phyloP scores from a whole-genome alignment of 2,113 vertebrate species.

The Antigone vipio region DNA sequence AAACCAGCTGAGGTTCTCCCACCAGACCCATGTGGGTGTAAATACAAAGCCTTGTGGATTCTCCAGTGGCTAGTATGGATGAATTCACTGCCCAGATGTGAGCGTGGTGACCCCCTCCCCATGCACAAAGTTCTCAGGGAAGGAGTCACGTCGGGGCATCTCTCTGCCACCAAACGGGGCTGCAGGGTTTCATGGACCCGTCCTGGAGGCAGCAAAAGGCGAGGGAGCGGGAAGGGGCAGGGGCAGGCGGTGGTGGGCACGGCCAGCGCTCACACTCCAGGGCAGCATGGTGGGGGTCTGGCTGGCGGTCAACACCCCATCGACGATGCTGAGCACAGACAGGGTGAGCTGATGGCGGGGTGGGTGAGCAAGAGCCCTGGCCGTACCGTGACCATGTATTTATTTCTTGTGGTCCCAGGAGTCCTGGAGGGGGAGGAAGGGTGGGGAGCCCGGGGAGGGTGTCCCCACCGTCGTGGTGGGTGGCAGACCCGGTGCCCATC shows the following conservation, averaged over 20 bases:
- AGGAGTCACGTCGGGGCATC: neutral
- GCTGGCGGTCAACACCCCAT: neutral
- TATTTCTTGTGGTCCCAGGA: neutral
- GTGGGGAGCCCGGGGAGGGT: neutral
- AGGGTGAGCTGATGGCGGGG: neutral
- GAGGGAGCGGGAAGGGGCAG: neutral
- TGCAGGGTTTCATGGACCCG: neutral
- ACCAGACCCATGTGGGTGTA: too few species aligned
- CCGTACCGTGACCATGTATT: neutral
- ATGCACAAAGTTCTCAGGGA: too few species aligned
- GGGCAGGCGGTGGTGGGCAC: neutral
- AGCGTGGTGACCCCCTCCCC: neutral
- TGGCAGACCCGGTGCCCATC: neutral
- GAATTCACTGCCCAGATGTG: neutral
- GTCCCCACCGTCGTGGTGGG: neutral
- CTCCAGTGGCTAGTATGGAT: neutral
- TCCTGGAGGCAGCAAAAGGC: neutral
- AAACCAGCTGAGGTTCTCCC: neutral
- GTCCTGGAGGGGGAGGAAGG: neutral
- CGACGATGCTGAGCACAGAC: neutral
- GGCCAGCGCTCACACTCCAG: neutral
- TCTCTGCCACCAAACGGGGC: accelerated
- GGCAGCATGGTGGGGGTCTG: neutral
- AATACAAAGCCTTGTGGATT: neutral
- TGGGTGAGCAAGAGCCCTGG: neutral